Evolutionary conservation across 1,140 invertebrate genomes (phyloP), one percentile per base, ranked within the genome.

Genomic region (Schlechtendalia chinensis): DNA sequence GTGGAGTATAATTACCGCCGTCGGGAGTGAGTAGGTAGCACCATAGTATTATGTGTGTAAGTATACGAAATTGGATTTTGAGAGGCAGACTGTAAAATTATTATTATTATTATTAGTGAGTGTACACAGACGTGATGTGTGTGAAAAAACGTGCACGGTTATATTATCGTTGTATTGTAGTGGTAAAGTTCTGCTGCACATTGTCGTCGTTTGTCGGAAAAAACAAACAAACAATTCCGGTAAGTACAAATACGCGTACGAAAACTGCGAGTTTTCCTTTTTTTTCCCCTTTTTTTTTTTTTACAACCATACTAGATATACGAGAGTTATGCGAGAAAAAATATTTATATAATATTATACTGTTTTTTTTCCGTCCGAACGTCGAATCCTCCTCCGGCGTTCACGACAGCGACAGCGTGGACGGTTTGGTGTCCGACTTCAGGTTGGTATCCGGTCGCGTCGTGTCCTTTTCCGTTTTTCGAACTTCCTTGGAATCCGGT

Each of bases 391-490:
- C 12, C 14, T 1, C 12, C 6, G 54, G 22, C 16, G 16, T 63
- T 79, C 27, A 79, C 27, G 75, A 79, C 16, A 79, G 5, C 1
- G 75, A 79, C 22, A 79, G 17, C 1, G 75, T 79, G 19, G 75
- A 79, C 17, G 75, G 58, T 47, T 79, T 79, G 16, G 75, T 63
- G n/a, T 72, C 50, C 6, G 75, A 79, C 56, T 79, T 79, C 3
- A 79, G 17, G 47, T 79, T 63, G 8, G 75, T 58, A 27, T 79
- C 75, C 4, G 75, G 75, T 19, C 75, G 56, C 5, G 75, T 79
- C 22, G 75, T 79, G 24, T 79, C 75, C 47, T 79, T 79, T 79
- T 79, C 75, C 19, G 75, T 79, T 79, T 79, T 79, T 14, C 75
- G 58, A 5, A 79, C 45, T n/a, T 79, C 75, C 22, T 79, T 79